Conservation (phyloP, 2,113 vertebrate species). For the Corydoras maculifer region DNA sequence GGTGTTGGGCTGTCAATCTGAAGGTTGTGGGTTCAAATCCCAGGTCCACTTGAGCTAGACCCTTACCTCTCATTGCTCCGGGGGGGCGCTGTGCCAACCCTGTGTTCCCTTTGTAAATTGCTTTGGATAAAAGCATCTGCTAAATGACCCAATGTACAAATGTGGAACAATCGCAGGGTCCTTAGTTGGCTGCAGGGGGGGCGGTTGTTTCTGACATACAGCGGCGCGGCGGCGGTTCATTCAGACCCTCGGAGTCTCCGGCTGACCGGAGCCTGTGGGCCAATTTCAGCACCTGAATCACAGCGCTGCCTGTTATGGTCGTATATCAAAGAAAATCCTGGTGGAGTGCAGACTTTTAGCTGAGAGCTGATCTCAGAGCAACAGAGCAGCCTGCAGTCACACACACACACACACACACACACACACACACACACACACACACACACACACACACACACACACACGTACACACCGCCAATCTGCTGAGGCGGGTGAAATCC, state of each 20-base stretch:
- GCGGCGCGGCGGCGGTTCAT: background rate
- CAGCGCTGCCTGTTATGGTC: slow-evolving; percentile 10
- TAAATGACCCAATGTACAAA: background rate
- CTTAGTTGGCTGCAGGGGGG: background rate
- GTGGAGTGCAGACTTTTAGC: slow-evolving; percentile 9
- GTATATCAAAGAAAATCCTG: slow-evolving; percentile 29
- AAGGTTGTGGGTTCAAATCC: too few species aligned
- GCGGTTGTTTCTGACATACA: background rate
- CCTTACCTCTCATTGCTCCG: too few species aligned
- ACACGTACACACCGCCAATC: background rate
- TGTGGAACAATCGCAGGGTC: background rate
- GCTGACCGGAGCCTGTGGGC: background rate
- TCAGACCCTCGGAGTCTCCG: background rate
- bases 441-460: slow-evolving; percentile 3
- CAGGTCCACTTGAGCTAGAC: too few species aligned
- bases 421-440: slow-evolving; percentile 11
- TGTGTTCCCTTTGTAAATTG: too few species aligned
- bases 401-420: slow-evolving; percentile 8
- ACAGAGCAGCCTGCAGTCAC: background rate
- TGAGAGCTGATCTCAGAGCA: slow-evolving; percentile 13
- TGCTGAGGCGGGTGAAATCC: slow-evolving; percentile 32
- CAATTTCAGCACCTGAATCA: background rate
- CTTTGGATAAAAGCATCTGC: too few species aligned
- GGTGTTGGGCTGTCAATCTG: too few species aligned
- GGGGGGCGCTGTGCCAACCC: too few species aligned